Evolutionary conservation across 2,797 vertebrate species (phyloP).

Genomic region (Odontamblyopus rebecca): DNA sequence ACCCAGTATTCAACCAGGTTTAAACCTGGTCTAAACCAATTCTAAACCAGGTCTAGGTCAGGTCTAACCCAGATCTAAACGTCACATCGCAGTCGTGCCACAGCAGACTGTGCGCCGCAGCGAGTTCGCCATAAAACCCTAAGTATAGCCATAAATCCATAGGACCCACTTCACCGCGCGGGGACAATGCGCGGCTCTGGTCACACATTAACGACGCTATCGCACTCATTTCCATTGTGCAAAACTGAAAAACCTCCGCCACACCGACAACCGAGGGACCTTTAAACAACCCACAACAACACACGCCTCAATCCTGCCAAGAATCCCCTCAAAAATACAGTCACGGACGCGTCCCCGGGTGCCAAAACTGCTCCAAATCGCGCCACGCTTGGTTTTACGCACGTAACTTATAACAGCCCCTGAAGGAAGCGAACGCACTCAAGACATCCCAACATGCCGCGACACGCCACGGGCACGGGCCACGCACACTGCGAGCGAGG

Average conservation of each 20-base stretch:
- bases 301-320: conserved; percentile 31
- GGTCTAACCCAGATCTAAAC: no score
- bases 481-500: conserved; percentile 27
- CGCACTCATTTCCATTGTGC: conserved; percentile 30
- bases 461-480: conserved; percentile 57
- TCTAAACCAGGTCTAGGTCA: no score
- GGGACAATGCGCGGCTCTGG: conserved; percentile 32
- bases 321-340: conserved; percentile 13
- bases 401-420: conserved; percentile 25
- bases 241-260: conserved; percentile 16
- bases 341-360: background rate
- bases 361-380: conserved; percentile 15
- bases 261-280: conserved; percentile 24
- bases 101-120: conserved; percentile 3
- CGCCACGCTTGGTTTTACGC: conserved; percentile 33
- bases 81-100: background rate
- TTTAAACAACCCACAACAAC: conserved; percentile 4
- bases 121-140: conserved; percentile 8
- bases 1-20: no score
- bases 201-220: conserved; percentile 55
- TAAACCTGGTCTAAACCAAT: no score
- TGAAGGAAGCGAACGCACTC: conserved; percentile 37
- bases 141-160: conserved; percentile 26
- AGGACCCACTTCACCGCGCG: conserved; percentile 5
- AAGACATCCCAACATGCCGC: conserved; percentile 39